These are phyloP conservation scores for Hormaphis cornu DNA, from an alignment of 1,140 invertebrate species.

Conservation along the genomic window DNA sequence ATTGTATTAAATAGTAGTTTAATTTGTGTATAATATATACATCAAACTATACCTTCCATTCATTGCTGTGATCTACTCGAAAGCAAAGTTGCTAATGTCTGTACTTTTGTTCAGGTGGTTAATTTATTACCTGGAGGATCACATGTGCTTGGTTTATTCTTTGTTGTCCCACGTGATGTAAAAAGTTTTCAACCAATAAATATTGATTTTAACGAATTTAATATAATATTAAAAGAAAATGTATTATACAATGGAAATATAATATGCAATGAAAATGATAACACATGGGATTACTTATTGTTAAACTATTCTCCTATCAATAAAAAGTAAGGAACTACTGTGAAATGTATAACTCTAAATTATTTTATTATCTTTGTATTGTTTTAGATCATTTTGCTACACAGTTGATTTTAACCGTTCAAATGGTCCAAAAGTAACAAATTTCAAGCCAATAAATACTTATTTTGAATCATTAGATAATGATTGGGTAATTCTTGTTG, in stretches of 20 bases:
- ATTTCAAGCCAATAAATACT: background rate
- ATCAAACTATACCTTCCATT: too few species aligned
- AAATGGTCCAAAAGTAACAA: background rate
- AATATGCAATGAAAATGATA: background rate
- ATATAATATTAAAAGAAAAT: background rate
- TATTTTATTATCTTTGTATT: background rate
- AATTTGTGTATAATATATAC: too few species aligned
- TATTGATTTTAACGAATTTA: conserved; percentile 4
- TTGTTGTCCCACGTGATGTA: conserved; percentile 17
- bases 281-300: conserved; percentile 15
- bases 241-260: conserved; percentile 10
- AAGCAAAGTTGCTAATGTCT: too few species aligned
- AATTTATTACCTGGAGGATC: conserved; percentile 23
- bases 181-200: background rate
- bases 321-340: conserved; percentile 3
- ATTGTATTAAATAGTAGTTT: too few species aligned
- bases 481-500: conserved; percentile 15
- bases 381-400: conserved; percentile 13
- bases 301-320: conserved; percentile 12
- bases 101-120: background rate
- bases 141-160: conserved; percentile 18
- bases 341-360: background rate
- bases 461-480: background rate
- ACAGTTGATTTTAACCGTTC: conserved; percentile 4
- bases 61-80: too few species aligned